phyloP scores from a whole-genome alignment of 2,888 invertebrate species.

The Pilophorus perplexus region DNA sequence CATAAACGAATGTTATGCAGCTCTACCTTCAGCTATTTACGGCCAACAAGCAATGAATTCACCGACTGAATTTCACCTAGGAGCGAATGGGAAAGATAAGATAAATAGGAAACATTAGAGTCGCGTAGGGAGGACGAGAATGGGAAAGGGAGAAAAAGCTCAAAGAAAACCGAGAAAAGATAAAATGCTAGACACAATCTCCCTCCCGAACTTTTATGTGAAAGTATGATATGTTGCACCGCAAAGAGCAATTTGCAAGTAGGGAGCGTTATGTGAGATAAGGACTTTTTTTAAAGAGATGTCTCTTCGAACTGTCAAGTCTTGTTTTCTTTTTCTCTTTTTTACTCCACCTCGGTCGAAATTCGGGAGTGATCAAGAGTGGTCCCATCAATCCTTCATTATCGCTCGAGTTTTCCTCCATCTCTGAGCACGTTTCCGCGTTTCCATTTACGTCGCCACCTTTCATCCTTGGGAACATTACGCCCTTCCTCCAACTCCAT shows the following conservation, averaged over 20 bases:
- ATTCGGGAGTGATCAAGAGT: slow-evolving; percentile 7
- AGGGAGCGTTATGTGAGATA: slow-evolving; percentile 4
- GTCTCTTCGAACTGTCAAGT: too few relatives aligned
- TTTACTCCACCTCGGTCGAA: background rate
- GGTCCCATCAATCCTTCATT: slow-evolving; percentile 25
- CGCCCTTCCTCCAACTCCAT: background rate
- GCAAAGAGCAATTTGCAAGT: slow-evolving; percentile 21
- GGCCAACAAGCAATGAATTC: too few relatives aligned
- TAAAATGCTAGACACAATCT: slow-evolving; percentile 10
- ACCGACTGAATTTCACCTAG: too few relatives aligned
- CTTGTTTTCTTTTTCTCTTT: too few relatives aligned
- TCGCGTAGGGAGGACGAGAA: background rate
- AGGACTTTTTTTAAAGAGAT: slow-evolving; percentile 2
- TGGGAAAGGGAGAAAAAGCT: too few relatives aligned
- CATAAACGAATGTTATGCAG: too few relatives aligned
- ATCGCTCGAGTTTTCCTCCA: background rate
- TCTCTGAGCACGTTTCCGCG: background rate
- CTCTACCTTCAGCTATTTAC: too few relatives aligned
- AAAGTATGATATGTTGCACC: slow-evolving; percentile 17
- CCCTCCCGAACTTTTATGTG: background rate
- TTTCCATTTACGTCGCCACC: slow-evolving; percentile 2
- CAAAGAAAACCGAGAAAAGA: background rate
- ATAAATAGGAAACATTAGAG: background rate
- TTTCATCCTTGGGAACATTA: background rate
- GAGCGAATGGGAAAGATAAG: too few relatives aligned